Evolutionary conservation across 1,140 invertebrate genomes (phyloP).

Genomic region (Caerostris extrusa): DNA sequence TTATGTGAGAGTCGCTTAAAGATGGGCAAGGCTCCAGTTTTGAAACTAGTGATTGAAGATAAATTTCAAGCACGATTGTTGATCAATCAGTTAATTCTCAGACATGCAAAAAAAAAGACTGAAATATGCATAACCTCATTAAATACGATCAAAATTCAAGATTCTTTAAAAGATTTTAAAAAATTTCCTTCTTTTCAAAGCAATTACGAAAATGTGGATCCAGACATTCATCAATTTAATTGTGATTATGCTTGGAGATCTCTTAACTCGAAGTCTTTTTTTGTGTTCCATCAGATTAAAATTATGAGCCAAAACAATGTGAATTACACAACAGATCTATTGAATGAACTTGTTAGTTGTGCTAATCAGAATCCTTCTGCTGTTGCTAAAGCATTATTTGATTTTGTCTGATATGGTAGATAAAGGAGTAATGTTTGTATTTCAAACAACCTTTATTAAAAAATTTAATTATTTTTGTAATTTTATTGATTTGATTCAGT

Average conservation of each 20-base stretch:
- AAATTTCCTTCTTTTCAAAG: constrained; percentile 7
- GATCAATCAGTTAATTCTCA: constrained; percentile 49
- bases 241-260: constrained; percentile 76
- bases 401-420: constrained; percentile 49
- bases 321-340: background rate
- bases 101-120: constrained; percentile 34
- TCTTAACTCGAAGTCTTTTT: background rate
- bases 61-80: constrained; percentile 64
- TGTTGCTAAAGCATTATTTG: constrained; percentile 61
- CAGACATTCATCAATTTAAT: constrained; percentile 34
- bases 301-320: background rate
- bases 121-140: constrained; percentile 58
- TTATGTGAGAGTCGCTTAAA: constrained; percentile 29
- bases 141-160: background rate
- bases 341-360: background rate
- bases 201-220: too few relatives aligned
- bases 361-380: constrained; percentile 44
- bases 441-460: constrained; percentile 1
- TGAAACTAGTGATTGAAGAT: constrained; percentile 63
- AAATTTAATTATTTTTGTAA: constrained; percentile 71
- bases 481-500: constrained; percentile 20
- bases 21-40: constrained; percentile 54
- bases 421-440: constrained; percentile 64
- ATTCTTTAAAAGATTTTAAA: background rate
- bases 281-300: constrained; percentile 43